Base-by-base conservation (phyloP, 1,140 invertebrate genomes). In the Steinernema khuongi region DNA sequence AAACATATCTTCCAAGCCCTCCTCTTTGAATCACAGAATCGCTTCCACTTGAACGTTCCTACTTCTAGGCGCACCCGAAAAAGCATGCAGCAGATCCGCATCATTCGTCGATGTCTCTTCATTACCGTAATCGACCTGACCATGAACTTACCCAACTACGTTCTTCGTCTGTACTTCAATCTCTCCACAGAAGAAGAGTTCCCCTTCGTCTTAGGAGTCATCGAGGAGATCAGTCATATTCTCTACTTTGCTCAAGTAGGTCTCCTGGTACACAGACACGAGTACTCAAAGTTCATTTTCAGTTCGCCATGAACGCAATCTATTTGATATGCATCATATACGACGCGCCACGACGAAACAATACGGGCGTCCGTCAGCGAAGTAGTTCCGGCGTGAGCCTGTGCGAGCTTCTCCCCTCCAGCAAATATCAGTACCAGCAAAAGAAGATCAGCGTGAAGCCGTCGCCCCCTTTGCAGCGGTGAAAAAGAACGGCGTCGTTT, bases 91-190 rank as follows among this genome's bases (percentile, higher is more conserved):
- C 83, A 82, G 41, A 69, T 84, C 60, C 44, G 75, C 50, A 83
- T 85, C n/a, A 71, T 83, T 1, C 66, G 81, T 19, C 41, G 82
- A 29, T 84, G 78, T 67, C 79, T 83, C 22, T 79, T 68, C 29
- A 83, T 83, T 31, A 81, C 81, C 1, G 41, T 83, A 7, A 75
- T 84, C 43, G 81, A 83, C 70, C 44, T 83, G 19, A 71, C 70
- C 4, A 82, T 83, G 81, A 83, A 83, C 73, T 68, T 83, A 29
- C 81, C 81, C 14, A 83, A 79, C 22, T 84, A 83, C 33, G 31
- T 83, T 14, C 31, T 84, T 0, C 72, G 81, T 1, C 76, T 83
- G 7, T 83, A 83, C 69, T 29, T 84, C 0, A 79, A 68, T 60
- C 26, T 82, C 19, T 67, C 75, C 14, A 43, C 79, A 1, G 69